Evolutionary conservation across 64 coral and sea anemone species (phyloP), one percentile per base, ranked within the genome.

Genomic region (Montipora foliosa): DNA sequence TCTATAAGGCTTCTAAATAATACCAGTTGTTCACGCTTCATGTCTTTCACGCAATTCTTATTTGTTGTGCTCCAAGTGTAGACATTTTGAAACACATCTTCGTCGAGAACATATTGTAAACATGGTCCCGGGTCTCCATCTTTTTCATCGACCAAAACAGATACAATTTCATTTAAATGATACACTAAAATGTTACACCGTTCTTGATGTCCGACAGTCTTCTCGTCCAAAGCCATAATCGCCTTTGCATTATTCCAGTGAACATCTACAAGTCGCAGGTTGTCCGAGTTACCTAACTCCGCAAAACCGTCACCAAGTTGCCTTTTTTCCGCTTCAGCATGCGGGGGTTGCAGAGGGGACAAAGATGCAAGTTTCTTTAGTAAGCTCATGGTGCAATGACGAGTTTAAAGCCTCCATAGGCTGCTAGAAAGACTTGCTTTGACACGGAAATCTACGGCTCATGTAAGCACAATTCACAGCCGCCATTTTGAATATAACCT

Each of bases 1-100:
- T 98, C 96, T 44, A 98, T 98, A n/a, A 98, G 84, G 74, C 89
- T 98, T 76, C 93, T 95, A 98, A 92, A 98, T 22, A 98, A 48
- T 22, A 79, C 78, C 29, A 98, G 79, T 53, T 98, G 96, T 73
- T 98, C 96, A 47, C 89, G 79, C 77, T 93, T 98, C 96, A 98
- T 98, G 48, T 98, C 90, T 49, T 87, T 95, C 21, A 78, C 74
- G 25, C 87, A 95, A 49, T 81, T 79, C 82, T 70, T 93, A 79
- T 74, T 87, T 17, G 84, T 78, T 8, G 91, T 76, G 44, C 96
- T 92, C 96, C 96, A 98, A 47, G 76, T 67, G 60, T 89, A 98
- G 21, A 98, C 64, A 61, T 72, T 75, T 22, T 95, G 92, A 73
- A 98, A 98, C 11, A 95, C 90, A 74, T 98, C 64, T 67, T 95